Evolutionary conservation across 2,888 invertebrate species (phyloP).

Genomic region (Antheraea yamamai): DNA sequence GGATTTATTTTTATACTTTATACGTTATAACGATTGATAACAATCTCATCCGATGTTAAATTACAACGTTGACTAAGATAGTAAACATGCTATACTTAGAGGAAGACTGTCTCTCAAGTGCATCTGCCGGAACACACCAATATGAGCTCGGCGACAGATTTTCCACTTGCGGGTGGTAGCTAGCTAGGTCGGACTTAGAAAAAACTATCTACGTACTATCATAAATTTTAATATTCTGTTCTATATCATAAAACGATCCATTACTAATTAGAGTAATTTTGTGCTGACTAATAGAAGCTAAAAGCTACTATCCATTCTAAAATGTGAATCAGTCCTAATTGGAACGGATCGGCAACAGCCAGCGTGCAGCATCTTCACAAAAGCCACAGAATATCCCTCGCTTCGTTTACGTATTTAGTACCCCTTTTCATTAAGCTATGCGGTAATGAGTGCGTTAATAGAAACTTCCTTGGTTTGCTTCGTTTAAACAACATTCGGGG

Average conservation of each 20-base stretch:
- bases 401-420: conserved; percentile 14
- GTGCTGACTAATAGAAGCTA: neutral
- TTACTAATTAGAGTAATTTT: neutral
- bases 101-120: too few relatives aligned
- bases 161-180: too few relatives aligned
- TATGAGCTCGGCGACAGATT: too few relatives aligned
- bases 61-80: too few relatives aligned
- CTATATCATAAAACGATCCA: neutral
- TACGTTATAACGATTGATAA: too few relatives aligned
- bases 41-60: too few relatives aligned
- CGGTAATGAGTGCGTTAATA: conserved; percentile 50
- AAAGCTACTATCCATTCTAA: conserved; percentile 6
- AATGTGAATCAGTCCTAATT: conserved; percentile 11
- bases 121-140: too few relatives aligned
- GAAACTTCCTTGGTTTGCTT: conserved; percentile 54
- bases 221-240: neutral
- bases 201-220: too few relatives aligned
- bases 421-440: conserved; percentile 21
- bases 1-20: too few relatives aligned
- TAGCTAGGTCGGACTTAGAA: too few relatives aligned
- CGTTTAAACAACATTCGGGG: conserved; percentile 33
- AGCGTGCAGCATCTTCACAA: conserved; percentile 7
- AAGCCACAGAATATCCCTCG: conserved; percentile 9
- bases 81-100: too few relatives aligned
- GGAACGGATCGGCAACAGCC: conserved; percentile 12